These are phyloP conservation scores for Saccopteryx leptura DNA, from an alignment of 2,113 vertebrate species.

Conservation along the genomic window DNA sequence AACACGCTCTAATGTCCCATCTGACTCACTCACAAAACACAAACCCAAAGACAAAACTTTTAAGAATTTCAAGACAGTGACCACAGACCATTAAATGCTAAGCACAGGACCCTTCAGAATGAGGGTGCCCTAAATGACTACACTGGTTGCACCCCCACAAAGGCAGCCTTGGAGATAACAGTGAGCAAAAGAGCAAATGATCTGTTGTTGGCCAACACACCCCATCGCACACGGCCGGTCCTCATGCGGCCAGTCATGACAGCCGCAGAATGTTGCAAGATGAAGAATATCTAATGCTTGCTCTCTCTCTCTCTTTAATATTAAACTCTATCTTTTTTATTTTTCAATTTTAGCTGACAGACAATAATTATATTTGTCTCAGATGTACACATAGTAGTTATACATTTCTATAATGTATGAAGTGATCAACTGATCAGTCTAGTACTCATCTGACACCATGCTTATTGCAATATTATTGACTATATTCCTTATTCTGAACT, in stretches of 20 bases:
- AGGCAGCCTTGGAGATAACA: neutral
- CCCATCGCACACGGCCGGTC: accelerated
- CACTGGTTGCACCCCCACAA: neutral
- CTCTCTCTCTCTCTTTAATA: neutral
- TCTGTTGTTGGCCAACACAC: neutral
- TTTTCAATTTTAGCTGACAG: neutral
- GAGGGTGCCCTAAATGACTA: neutral
- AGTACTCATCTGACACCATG: neutral
- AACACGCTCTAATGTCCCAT: neutral
- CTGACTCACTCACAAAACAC: neutral
- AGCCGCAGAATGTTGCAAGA: neutral
- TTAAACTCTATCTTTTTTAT: neutral
- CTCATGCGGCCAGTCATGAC: accelerated
- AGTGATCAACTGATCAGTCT: neutral
- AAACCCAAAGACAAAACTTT: constrained; percentile 11
- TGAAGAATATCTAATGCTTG: neutral
- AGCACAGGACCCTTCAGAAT: neutral
- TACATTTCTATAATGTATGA: neutral
- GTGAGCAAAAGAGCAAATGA: neutral
- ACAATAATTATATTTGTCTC: neutral
- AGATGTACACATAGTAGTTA: neutral
- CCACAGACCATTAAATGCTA: neutral
- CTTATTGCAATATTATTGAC: neutral
- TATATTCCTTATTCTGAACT: neutral
- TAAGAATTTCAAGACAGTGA: neutral